Conservation (phyloP, 53 echinoderm and acorn worm genomes). For the Echinometra lucunter region DNA sequence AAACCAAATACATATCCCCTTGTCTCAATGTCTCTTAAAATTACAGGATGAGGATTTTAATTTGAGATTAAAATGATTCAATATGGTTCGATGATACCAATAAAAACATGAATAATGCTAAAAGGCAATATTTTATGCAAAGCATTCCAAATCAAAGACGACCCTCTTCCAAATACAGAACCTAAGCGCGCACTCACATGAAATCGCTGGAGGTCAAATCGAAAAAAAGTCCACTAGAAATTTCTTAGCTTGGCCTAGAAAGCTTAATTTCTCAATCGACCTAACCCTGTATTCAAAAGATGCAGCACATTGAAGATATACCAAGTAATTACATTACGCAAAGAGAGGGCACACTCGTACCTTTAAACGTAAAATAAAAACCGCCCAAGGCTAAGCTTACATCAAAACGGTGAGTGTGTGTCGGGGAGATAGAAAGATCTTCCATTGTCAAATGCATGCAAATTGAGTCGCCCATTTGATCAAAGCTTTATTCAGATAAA, state of each 20-base stretch:
- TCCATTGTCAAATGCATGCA: not conserved
- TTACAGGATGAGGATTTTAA: no score
- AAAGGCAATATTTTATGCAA: not conserved
- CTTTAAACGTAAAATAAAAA: conserved; percentile 23
- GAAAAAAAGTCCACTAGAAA: not conserved
- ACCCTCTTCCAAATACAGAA: not conserved
- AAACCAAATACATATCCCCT: no score
- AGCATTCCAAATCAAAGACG: not conserved
- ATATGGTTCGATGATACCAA: no score
- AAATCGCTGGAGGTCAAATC: not conserved
- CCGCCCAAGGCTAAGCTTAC: not conserved
- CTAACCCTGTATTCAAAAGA: not conserved
- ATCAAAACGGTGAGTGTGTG: not conserved
- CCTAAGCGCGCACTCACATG: not conserved
- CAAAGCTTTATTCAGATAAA: not conserved
- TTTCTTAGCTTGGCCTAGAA: not conserved
- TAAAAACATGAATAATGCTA: no score
- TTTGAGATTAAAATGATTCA: no score
- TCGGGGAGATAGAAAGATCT: not conserved
- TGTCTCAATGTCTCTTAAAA: no score
- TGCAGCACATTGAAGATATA: not conserved
- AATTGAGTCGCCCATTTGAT: not conserved
- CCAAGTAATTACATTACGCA: not conserved
- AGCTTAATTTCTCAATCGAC: not conserved
- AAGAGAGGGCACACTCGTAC: not conserved